Percentiles rank a stretch among this genome's conserved stretches.
Evolutionary conservation across 1,140 invertebrate genomes (phyloP).

Genomic region (Branchinecta lindahli): DNA sequence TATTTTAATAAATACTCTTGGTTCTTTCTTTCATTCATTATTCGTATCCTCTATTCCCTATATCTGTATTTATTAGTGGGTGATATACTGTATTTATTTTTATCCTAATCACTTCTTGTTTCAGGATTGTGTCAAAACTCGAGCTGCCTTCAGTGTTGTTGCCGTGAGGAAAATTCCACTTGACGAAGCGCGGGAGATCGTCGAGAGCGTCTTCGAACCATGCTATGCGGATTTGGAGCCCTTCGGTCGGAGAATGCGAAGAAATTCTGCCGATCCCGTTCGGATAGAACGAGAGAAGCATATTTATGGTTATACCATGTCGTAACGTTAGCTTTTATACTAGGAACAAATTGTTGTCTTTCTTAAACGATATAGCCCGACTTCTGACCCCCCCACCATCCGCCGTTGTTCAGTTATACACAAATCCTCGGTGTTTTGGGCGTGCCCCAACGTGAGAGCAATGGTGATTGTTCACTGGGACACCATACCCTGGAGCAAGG

Average conservation of each 20-base stretch:
- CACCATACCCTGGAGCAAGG: too few species aligned
- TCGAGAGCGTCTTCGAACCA: conserved; percentile 74
- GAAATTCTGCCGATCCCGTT: conserved; percentile 56
- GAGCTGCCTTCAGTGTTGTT: conserved; percentile 65
- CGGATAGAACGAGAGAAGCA: conserved; percentile 57
- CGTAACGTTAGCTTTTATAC: background rate
- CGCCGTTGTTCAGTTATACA: too few species aligned
- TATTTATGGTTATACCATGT: conserved; percentile 53
- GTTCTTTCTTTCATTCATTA: too few species aligned
- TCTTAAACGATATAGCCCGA: too few species aligned
- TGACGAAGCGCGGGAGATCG: conserved; percentile 51
- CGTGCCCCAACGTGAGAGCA: too few species aligned
- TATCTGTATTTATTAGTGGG: background rate
- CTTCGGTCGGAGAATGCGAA: conserved; percentile 60
- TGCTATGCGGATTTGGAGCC: conserved; percentile 91
- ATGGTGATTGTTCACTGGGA: too few species aligned
- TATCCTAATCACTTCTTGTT: conserved; percentile 25
- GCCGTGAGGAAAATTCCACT: conserved; percentile 56
- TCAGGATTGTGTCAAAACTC: conserved; percentile 74
- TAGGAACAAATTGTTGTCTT: background rate
- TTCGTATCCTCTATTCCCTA: too few species aligned
- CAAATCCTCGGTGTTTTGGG: too few species aligned
- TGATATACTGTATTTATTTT: conserved; percentile 9
- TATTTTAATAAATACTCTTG: too few species aligned
- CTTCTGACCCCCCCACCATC: too few species aligned